Evolutionary conservation across 2,113 vertebrate genomes (phyloP), one percentile per base, ranked within the genome.

Genomic region (Chamaea fasciata): DNA sequence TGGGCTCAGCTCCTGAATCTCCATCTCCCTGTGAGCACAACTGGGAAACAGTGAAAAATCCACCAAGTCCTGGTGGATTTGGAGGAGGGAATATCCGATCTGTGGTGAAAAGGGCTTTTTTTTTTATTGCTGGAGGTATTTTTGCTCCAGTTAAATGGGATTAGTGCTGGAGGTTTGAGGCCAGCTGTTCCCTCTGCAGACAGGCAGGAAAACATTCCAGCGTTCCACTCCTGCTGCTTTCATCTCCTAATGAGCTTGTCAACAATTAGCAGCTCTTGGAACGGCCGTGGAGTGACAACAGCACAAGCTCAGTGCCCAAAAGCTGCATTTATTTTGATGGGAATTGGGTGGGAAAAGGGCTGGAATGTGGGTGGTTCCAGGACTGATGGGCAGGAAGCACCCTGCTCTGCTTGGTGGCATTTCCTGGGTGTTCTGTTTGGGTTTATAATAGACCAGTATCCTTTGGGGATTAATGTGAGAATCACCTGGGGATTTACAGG

Each of bases 101-200:
- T 16, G 28, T 5, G 14, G 59, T 5, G 15, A 22, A 62, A 67
- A 57, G 42, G 27, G 27, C 1, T 2, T 2, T 20, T 30, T 2
- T 31, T 37, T 62, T 24, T 56, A 39, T 2, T 22, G 78, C 49
- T 80, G 75, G 19, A 73, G 84, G 84, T 73, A 15, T 76, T 89
- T 85, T 24, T 55, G 50, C 49, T 77, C 1, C 37, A 6, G 10
- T 79, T 95, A 89, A 87, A 94, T 95, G 69, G 62, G 84, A 90
- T 94, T 50, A 70, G 83, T 78, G 68, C 89, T 90, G 33, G 13
- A 85, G 92, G 50, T 92, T 86, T 73, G 67, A 50, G 84, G 83
- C 93, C 96, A 95, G 94, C 96, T 97, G 95, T 95, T 95, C 63
- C 1, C 75, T 94, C 83, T 67, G 87, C 94, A 94, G 89, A 79